Conservation (phyloP, 2,797 vertebrate genomes). For the Pseudochaenichthys georgianus region DNA sequence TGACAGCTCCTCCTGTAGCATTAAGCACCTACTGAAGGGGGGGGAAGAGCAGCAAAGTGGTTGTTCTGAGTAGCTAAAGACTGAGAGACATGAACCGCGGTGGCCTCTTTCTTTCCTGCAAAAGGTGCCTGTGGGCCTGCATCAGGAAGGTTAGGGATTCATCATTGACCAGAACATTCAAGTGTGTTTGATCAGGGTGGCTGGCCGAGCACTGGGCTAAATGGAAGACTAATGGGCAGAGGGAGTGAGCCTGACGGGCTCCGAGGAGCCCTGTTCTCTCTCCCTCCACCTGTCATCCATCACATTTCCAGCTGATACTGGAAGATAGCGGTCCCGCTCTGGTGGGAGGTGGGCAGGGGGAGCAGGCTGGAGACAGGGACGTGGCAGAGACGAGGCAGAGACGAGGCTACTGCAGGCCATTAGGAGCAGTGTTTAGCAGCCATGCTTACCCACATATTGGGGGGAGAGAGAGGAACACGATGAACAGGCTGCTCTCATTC, state of each 20-base stretch:
- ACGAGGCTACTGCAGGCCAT: constrained; percentile 41
- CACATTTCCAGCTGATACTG: constrained; percentile 79
- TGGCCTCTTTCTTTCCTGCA: constrained; percentile 61
- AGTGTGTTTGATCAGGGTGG: constrained; percentile 74
- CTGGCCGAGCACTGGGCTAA: constrained; percentile 71
- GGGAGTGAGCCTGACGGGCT: constrained; percentile 80
- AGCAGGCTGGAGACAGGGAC: constrained; percentile 48
- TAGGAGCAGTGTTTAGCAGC: constrained; percentile 51
- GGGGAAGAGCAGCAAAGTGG: constrained; percentile 51
- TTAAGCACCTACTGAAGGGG: constrained; percentile 54
- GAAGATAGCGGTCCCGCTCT: constrained; percentile 79
- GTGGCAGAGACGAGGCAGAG: constrained; percentile 30
- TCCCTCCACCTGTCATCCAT: constrained; percentile 77
- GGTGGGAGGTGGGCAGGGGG: constrained; percentile 37
- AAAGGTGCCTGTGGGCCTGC: constrained; percentile 55
- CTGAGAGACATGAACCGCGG: constrained; percentile 66
- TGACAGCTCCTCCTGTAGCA: constrained; percentile 62
- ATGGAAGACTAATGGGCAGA: constrained; percentile 81
- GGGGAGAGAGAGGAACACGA: constrained; percentile 18
- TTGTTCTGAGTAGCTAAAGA: constrained; percentile 66
- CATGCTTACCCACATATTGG: constrained; percentile 38
- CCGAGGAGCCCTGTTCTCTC: constrained; percentile 78
- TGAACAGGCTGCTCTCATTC: background rate
- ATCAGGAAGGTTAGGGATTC: constrained; percentile 67
- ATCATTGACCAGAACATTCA: constrained; percentile 80